Evolutionary conservation across 2,888 invertebrate genomes (phyloP).

Genomic region (Ecliptopera silaceata): DNA sequence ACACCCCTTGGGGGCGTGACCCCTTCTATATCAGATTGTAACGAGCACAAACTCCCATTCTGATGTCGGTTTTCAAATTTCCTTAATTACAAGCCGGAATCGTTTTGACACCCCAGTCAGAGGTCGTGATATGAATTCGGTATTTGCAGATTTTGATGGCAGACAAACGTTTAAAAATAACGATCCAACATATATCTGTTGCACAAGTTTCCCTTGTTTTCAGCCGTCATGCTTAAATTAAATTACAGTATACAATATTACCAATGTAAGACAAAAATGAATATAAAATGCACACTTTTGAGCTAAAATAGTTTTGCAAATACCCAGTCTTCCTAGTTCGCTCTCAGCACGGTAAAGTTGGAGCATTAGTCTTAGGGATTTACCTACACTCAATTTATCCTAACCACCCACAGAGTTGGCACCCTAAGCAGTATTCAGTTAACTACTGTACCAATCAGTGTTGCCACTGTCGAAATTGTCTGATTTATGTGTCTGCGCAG

Average conservation of each 20-base stretch:
- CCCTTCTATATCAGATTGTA: slow-evolving; percentile 47
- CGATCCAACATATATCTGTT: not conserved
- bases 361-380: slow-evolving; percentile 3
- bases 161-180: slow-evolving; percentile 8
- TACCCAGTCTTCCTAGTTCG: not conserved
- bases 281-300: not conserved
- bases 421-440: slow-evolving; percentile 45
- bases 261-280: too few species aligned
- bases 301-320: not conserved
- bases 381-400: slow-evolving; percentile 18
- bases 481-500: slow-evolving; percentile 74
- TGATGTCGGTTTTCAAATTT: slow-evolving; percentile 74
- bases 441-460: slow-evolving; percentile 58
- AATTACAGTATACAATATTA: too few species aligned
- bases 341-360: not conserved
- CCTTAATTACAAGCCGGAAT: slow-evolving; percentile 74
- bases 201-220: not conserved
- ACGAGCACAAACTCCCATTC: slow-evolving; percentile 44
- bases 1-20: slow-evolving; percentile 32
- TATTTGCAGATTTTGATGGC: slow-evolving; percentile 21
- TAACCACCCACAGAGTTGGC: slow-evolving; percentile 35
- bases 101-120: slow-evolving; percentile 54
- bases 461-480: slow-evolving; percentile 60
- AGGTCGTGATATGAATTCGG: slow-evolving; percentile 32
- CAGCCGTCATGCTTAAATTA: too few species aligned